Percentiles rank a stretch among this genome's conserved stretches.
Evolutionary conservation across 2,888 invertebrate genomes (phyloP).

Genomic region (Oscheius sp.): DNA sequence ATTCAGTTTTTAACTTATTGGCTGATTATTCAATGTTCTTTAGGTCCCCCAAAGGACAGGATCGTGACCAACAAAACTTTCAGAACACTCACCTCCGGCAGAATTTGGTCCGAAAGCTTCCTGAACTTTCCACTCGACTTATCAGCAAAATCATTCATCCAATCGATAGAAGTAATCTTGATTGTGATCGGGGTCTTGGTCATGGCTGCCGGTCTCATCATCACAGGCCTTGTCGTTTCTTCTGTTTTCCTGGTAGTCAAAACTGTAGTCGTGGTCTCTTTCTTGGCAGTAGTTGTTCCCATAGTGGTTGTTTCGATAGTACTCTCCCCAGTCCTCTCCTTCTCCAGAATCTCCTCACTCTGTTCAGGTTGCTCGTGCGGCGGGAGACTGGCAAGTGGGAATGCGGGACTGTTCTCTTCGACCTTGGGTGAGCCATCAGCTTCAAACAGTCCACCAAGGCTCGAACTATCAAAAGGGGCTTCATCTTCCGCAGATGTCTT

Average conservation of each 20-base stretch:
- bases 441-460: conserved; percentile 30
- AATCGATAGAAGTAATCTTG: conserved; percentile 31
- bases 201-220: not conserved
- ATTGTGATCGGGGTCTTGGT: conserved; percentile 15
- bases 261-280: not conserved
- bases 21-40: not conserved
- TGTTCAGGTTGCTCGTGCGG: conserved; percentile 6
- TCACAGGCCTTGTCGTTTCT: not conserved
- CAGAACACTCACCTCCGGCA: conserved; percentile 25
- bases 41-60: too few species aligned
- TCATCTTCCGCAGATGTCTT: conserved; percentile 4
- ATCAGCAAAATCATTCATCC: conserved; percentile 29
- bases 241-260: not conserved
- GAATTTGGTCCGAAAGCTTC: conserved; percentile 30
- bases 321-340: not conserved
- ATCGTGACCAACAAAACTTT: not conserved
- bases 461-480: conserved; percentile 28
- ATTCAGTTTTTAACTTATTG: too few species aligned
- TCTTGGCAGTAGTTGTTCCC: not conserved
- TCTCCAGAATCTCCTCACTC: conserved; percentile 31
- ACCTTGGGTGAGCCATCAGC: conserved; percentile 35
- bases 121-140: conserved; percentile 26
- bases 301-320: conserved; percentile 1
- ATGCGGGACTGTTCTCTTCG: conserved; percentile 16
- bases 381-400: conserved; percentile 24